These are phyloP conservation scores for Ammodytes dubius DNA, from an alignment of 2,113 vertebrate genomes.

Conservation along the genomic window DNA sequence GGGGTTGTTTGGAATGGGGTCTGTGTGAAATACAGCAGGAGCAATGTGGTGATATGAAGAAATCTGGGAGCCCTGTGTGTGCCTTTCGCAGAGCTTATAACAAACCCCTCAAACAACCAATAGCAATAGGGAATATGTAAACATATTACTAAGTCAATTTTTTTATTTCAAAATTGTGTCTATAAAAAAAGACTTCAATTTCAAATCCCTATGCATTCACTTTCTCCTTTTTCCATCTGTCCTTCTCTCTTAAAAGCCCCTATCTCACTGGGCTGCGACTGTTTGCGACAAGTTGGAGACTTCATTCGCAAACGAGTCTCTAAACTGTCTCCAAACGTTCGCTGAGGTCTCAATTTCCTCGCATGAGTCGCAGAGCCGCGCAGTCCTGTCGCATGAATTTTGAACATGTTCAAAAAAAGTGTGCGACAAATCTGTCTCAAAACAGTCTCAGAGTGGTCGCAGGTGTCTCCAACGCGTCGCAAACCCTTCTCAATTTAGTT, in stretches of 20 bases:
- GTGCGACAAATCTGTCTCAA: no score
- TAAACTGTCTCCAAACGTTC: no score
- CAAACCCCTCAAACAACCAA: constrained; percentile 66
- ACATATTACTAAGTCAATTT: constrained; percentile 47
- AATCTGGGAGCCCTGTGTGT: constrained; percentile 49
- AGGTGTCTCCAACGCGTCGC: no score
- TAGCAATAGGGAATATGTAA: constrained; percentile 55
- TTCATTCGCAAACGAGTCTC: no score
- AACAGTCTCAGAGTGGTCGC: no score
- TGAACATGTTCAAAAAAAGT: no score
- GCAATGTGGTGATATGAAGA: constrained; percentile 69
- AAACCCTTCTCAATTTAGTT: no score
- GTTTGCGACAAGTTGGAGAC: no score
- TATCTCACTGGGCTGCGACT: no score
- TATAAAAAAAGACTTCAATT: constrained; percentile 9
- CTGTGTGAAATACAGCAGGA: constrained; percentile 71
- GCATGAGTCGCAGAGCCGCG: no score
- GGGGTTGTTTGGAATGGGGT: constrained; percentile 67
- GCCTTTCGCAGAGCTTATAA: constrained; percentile 67
- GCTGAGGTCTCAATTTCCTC: no score
- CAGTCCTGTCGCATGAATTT: no score
- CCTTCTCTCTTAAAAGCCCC: background rate
- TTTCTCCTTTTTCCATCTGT: background rate
- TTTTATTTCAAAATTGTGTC: constrained; percentile 31
- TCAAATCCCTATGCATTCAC: background rate